Base-by-base conservation (phyloP, 1,140 invertebrate genomes). In the Drosophila parvula region DNA sequence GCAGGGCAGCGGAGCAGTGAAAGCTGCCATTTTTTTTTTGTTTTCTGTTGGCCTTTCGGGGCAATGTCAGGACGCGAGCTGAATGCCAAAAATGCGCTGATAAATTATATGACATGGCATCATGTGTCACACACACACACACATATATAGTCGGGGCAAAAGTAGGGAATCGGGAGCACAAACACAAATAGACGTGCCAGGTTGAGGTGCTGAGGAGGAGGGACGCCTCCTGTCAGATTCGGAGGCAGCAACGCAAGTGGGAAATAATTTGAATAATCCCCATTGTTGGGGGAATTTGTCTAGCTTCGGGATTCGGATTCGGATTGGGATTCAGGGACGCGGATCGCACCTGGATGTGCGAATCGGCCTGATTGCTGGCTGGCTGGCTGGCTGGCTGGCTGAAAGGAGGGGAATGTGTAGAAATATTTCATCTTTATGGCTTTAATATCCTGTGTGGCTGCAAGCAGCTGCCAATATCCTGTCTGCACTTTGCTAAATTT, bases 71-170 rank as follows among this genome's bases (percentile, higher is more conserved):
- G 60, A 81, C 79, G 79, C 65, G 74, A 45, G 65, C 30, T 78
- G 79, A 82, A 82, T 82, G 64, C 53, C 48, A 79, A 79, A 79
- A 82, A 82, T 65, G 57, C 32, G 61, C 50, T 79, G 80, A 79
- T 82, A 82, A 82, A 82, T 79, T 83, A 79, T 74, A 75, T 74
- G 57, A 44, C 58, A 64, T 60, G 55, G 75, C 76, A 65, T 74
- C 80, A 79, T 79, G 69, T 82, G 79, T 79, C 79, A 53, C 79
- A 74, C 48, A 50, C 28, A 38, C 36, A 38, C 36, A 50, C 4
- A 30, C 27, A 10, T 4, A n/a, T 10, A 45, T 11, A 40, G 38
- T 22, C 22, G 22, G 22, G 22, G 22, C 22, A 3, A 22, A 22
- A 22, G 22, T 30, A 30, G 30, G 30, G 30, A 30, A 59, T 58